Percentiles rank a stretch among this genome's conserved stretches.
Evolutionary conservation across 2,888 invertebrate genomes (phyloP).

Genomic region (Cylloceria caligata): DNA sequence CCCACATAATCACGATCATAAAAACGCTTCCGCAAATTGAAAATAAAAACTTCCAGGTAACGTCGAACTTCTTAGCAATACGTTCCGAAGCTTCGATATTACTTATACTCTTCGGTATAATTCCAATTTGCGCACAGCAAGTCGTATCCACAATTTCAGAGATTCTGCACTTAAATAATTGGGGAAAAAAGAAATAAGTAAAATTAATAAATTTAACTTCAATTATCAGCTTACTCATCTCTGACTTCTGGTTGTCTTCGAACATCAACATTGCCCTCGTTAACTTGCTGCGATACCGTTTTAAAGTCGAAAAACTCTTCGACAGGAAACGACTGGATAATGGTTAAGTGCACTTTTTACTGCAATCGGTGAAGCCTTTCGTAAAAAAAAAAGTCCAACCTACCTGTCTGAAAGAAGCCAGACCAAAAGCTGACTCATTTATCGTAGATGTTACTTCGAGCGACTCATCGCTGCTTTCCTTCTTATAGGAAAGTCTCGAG

Average conservation of each 20-base stretch:
- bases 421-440: slow-evolving; percentile 32
- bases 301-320: slow-evolving; percentile 53
- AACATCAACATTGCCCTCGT: not conserved
- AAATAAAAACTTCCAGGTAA: slow-evolving; percentile 47
- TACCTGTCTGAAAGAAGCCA: slow-evolving; percentile 43
- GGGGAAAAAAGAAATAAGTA: not conserved
- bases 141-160: slow-evolving; percentile 27
- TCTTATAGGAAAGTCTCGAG: not conserved
- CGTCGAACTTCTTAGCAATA: slow-evolving; percentile 14
- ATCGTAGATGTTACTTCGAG: slow-evolving; percentile 3
- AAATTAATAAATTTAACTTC: not conserved
- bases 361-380: not conserved
- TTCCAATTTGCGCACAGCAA: slow-evolving; percentile 37
- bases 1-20: slow-evolving; percentile 48
- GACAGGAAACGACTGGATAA: slow-evolving; percentile 36
- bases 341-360: slow-evolving; percentile 22
- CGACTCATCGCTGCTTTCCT: slow-evolving; percentile 6
- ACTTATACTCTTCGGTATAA: slow-evolving; percentile 46
- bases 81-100: slow-evolving; percentile 37
- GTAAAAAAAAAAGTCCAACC: not conserved
- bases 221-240: slow-evolving; percentile 35
- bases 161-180: not conserved
- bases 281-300: slow-evolving; percentile 21
- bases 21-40: slow-evolving; percentile 38
- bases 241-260: slow-evolving; percentile 26